Evolutionary conservation across 2,797 vertebrate species (phyloP), one percentile per base, ranked within the genome.

Genomic region (Anolis apletophallus): DNA sequence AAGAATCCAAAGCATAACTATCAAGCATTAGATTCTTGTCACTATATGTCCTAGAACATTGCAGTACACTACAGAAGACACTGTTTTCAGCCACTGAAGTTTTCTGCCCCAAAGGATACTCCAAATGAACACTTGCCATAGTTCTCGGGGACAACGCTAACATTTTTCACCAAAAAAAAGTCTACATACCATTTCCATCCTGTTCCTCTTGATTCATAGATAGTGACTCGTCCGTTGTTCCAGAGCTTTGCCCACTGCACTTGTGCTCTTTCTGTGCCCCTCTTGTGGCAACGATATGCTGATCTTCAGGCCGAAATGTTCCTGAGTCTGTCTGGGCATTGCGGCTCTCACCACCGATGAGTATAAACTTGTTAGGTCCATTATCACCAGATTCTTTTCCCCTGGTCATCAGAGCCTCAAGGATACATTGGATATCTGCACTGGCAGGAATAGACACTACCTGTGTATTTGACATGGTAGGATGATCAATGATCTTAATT

Each of bases 351-450:
- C 94, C 96, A 88, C 97, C 97, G 81, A 99, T 95, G 75, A 99
- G 97, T 92, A 99, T 99, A 92, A 99, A 99, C 91, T 99, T 99
- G 93, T 97, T 98, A 4, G 98, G 98, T 1, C 98, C 98, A 0
- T 95, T 96, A 71, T 90, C 94, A 1, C 98, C 98, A 19, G 96
- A 95, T 91, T 98, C 97, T 91, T 98, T 99, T 54, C 98, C 98
- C 90, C 97, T 98, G 76, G 97, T 97, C 0, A 97, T 98, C 75
- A 99, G 93, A 0, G 97, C 98, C 12, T 96, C 96, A 14, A 99
- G 98, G 68, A 99, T 97, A 85, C 96, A 98, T 80, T 98, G 97
- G 59, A 99, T 96, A 80, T 99, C 95, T 0, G 97, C 97, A 1
- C 96, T 95, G 69, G 95, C 96, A 57, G 98, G 98, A 84, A 98